Percentiles rank a stretch among this genome's conserved stretches.
Evolutionary conservation across 2,797 vertebrate genomes (phyloP).

Genomic region (Protonibea diacanthus): DNA sequence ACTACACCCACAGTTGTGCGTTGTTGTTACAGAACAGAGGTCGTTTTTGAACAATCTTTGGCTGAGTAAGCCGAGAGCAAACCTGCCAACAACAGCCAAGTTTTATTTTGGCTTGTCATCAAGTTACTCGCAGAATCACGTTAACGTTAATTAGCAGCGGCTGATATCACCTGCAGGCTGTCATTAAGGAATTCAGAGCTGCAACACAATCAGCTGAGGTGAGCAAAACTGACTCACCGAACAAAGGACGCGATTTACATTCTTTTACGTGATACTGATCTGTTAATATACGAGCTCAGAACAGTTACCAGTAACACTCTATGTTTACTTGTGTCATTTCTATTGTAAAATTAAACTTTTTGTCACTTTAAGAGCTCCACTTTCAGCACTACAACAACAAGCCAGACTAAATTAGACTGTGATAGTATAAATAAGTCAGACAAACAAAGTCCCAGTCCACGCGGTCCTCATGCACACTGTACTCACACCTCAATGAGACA

Average conservation of each 20-base stretch:
- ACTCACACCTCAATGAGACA: not conserved
- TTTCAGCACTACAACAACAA: not conserved
- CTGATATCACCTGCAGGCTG: not conserved
- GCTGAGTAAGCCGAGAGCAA: not conserved
- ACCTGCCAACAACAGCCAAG: not conserved
- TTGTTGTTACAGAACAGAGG: not conserved
- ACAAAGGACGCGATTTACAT: not conserved
- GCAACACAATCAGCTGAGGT: slow-evolving; percentile 4
- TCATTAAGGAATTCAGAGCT: not conserved
- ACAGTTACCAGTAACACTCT: not conserved
- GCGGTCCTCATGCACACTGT: not conserved
- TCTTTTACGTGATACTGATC: not conserved
- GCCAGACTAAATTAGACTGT: not conserved
- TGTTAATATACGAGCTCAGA: too few species aligned
- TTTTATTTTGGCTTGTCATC: not conserved
- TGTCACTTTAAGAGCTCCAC: not conserved
- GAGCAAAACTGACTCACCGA: not conserved
- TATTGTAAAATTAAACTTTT: not conserved
- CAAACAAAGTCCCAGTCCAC: not conserved
- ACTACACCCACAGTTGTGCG: too few species aligned
- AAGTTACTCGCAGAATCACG: not conserved
- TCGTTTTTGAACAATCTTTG: not conserved
- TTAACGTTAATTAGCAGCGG: not conserved
- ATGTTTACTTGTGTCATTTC: not conserved
- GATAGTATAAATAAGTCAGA: not conserved